phyloP scores from a whole-genome alignment of 92 coral and sea anemone genomes.

The Hydrozoanthus gracilis region DNA sequence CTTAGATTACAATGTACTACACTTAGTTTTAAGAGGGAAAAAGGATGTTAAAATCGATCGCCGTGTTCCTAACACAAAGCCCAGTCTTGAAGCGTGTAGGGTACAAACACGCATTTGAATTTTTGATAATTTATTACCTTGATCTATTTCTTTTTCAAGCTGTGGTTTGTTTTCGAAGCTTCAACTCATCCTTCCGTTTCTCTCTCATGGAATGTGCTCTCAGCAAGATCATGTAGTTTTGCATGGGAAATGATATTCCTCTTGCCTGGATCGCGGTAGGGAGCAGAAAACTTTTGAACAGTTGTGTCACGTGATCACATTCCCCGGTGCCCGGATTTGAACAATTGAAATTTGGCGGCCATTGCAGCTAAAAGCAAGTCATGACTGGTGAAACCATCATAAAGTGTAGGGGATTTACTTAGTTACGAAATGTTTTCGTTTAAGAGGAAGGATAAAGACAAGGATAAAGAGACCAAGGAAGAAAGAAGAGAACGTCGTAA shows the following conservation, averaged over 20 bases:
- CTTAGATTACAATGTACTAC: too few species aligned
- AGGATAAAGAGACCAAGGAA: slow-evolving; percentile 83
- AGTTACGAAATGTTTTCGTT: slow-evolving; percentile 88
- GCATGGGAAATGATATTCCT: background rate
- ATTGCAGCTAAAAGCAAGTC: slow-evolving; percentile 53
- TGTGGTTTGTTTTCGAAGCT: background rate
- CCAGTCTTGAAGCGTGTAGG: too few species aligned
- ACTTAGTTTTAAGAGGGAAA: too few species aligned
- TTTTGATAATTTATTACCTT: too few species aligned
- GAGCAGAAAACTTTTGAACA: slow-evolving; percentile 26
- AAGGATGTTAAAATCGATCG: too few species aligned
- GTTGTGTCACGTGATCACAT: slow-evolving; percentile 73
- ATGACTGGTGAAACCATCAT: slow-evolving; percentile 20
- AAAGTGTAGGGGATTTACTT: slow-evolving; percentile 40
- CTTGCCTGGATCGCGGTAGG: background rate
- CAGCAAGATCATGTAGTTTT: background rate
- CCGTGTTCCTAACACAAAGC: too few species aligned
- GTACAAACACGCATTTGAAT: too few species aligned
- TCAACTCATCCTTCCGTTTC: background rate
- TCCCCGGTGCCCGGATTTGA: slow-evolving; percentile 70
- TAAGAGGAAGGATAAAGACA: slow-evolving; percentile 95
- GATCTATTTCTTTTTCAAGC: background rate
- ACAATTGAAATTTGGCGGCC: slow-evolving; percentile 99
- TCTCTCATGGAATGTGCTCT: background rate
- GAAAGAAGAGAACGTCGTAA: slow-evolving; percentile 90